Evolutionary conservation across 2,113 vertebrate species (phyloP), one percentile per base, ranked within the genome.

Genomic region (Triplophysa tibetana): DNA sequence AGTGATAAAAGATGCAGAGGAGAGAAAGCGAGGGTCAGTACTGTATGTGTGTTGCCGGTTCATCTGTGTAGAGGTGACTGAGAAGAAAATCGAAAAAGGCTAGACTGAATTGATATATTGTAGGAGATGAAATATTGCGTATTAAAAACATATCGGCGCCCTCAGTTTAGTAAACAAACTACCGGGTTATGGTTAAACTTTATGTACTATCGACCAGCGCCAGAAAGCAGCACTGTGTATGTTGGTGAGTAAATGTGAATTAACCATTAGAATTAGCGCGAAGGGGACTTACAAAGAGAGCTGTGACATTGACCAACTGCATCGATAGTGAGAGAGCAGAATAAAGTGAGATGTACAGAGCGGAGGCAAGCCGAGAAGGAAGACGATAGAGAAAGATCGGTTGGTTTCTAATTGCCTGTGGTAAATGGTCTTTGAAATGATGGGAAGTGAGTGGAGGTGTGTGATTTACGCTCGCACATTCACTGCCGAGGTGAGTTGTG

Each of bases 211-310:
- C n/a, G 70, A 73, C 33, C 13, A 58, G 16, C 0, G 3, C 23
- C 29, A 23, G 29, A 60, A 60, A 41, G 43, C 56, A 9, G 23
- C 61, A 43, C n/a, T 67, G 54, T 19, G 65, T 38, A 38, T 38
- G 33, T 8, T 38, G 6, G 33, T 38, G 10, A 72, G 75, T 68
- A 64, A 16, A 79, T 48, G 54, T 78, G 63, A 41, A 63, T 41
- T 64, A 64, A 50, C 63, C 67, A 0, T 61, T 66, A 78, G 21
- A 83, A 73, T 85, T 75, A 29, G 83, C 84, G 77, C 17, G 48
- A 83, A 85, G 85, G 84, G 70, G 79, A 88, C 50, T 75, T 23
- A 74, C 66, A 87, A 84, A 87, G 85, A 86, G 85, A 79, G 83
- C 75, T n/a, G 43, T 83, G 62, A 66, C 69, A 83, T 80, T 80